Base-by-base conservation (phyloP, 64 coral and sea anemone genomes). In the Cladopsammia gracilis region DNA sequence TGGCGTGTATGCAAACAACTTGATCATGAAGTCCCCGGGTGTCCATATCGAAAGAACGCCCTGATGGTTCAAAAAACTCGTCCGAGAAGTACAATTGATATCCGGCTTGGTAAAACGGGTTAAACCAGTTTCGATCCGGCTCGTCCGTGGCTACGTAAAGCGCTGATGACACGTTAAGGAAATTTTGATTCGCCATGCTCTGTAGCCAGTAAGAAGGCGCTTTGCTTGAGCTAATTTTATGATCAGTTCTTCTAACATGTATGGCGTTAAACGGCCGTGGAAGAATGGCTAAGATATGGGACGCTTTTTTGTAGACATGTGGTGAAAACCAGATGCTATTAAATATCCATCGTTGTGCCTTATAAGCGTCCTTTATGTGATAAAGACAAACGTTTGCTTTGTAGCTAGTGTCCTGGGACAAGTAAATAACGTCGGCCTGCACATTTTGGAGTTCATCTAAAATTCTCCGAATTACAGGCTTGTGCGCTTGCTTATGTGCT, bases 41-140 rank as follows among this genome's bases (percentile, higher is more conserved):
- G 26, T 90, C 88, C 50, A 78, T 66, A 23, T 77, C 75, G 47
- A 64, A 76, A n/a, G 73, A 54, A 49, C 48, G 47, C 12, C 24
- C 76, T 10, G 60, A 20, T 6, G 49, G 10, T 4, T 66, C 14
- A 3, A 78, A 64, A 67, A 90, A 90, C 25, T 90, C 88, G 47
- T 90, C 88, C 9, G 88, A 77, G 13, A 90, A 90, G 46, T 78
- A 90, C 20, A 76, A 58, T 53, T 90, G 71, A 53, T 90, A 90
- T 20, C 88, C 88, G 15, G 72, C 88, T 2, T 57, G 11, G 54
- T 66, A 25, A 59, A 90, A 90, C 14, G 88, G 88, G 25, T 65
- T 45, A 45, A 90, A 90, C 88, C 88, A 90, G 7, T 22, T n/a
- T 25, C 62, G 45, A 52, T 90, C 51, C 25, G 23, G 54, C 62